Base-by-base conservation (phyloP, 2,888 invertebrate species). In the Lasioglossum pauxillum region DNA sequence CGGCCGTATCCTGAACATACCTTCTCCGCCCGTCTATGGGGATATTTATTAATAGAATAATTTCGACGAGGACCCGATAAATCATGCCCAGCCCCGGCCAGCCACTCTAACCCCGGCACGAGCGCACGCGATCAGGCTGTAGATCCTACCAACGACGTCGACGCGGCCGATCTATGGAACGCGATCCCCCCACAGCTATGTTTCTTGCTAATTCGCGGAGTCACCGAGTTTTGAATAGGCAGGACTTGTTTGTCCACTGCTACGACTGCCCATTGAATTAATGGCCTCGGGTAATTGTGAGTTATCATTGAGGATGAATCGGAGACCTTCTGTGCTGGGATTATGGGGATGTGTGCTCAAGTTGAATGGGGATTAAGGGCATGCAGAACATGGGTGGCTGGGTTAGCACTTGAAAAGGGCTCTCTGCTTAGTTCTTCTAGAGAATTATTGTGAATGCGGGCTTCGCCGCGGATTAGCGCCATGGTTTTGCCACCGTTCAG, bases 31-130 rank as follows among this genome's bases (percentile, higher is more conserved):
- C 79, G 79, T 74, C 80, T 35, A 10, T 12, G 46, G 44, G 27
- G 57, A 74, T 79, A 82, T 84, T 88, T 86, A 88, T 88, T 60
- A 74, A 81, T 82, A 72, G 84, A 87, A 84, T 84, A 81, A 87
- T 88, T 84, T 82, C 86, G 83, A 83, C 78, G 64, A 69, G 83
- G 74, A 69, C 27, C 46, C 75, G 78, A 78, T 87, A 73, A 86
- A 83, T 82, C 75, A 80, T 72, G 38, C 57, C 19, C 71, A 5
- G 41, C 27, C 46, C 27, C 7, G 16, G 35, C 74, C 64, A 23
- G 57, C 12, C 23, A 64, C 57, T 73, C 60, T 78, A 46, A 69
- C 53, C 44, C 46, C 19, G 60, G 67, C 57, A 75, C 77, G 46
- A 38, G 73, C 60, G 75, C 83, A 84, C 84, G 84, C 84, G 75